Conservation (phyloP, 2,113 vertebrate genomes). For the Cichladusa arquata region DNA sequence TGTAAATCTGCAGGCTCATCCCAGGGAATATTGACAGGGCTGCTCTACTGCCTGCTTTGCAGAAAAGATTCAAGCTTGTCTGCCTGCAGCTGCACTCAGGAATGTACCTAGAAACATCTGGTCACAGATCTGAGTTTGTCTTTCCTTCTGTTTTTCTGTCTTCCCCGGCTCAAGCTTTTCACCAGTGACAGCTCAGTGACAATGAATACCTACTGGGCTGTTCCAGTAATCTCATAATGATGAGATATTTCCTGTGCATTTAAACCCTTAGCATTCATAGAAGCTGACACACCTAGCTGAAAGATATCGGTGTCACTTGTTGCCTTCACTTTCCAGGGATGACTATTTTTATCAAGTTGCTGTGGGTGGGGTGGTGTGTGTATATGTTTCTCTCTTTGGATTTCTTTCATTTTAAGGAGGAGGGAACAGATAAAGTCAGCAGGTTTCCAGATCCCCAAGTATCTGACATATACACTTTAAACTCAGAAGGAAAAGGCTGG, state of each 20-base stretch:
- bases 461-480: background rate
- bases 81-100: conserved; percentile 57
- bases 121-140: background rate
- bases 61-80: conserved; percentile 6
- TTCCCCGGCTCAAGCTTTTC: conserved; percentile 18
- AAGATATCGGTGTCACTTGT: conserved; percentile 11
- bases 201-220: conserved; percentile 66
- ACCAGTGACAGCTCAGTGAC: conserved; percentile 75
- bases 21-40: background rate
- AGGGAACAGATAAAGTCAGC: conserved; percentile 19
- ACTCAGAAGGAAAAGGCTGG: background rate
- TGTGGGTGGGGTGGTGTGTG: background rate
- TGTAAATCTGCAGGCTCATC: background rate
- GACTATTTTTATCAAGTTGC: conserved; percentile 29
- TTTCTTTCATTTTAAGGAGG: conserved; percentile 23
- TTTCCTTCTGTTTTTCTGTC: conserved; percentile 49
- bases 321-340: conserved; percentile 58
- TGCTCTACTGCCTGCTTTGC: background rate
- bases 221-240: conserved; percentile 62
- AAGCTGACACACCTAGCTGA: conserved; percentile 61
- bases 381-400: background rate
- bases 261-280: conserved; percentile 46
- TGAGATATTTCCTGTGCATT: conserved; percentile 65
- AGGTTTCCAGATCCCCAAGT: background rate
- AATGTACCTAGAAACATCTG: conserved; percentile 66